Conservation (phyloP, 1,140 invertebrate species). For the Eumeta japonica region DNA sequence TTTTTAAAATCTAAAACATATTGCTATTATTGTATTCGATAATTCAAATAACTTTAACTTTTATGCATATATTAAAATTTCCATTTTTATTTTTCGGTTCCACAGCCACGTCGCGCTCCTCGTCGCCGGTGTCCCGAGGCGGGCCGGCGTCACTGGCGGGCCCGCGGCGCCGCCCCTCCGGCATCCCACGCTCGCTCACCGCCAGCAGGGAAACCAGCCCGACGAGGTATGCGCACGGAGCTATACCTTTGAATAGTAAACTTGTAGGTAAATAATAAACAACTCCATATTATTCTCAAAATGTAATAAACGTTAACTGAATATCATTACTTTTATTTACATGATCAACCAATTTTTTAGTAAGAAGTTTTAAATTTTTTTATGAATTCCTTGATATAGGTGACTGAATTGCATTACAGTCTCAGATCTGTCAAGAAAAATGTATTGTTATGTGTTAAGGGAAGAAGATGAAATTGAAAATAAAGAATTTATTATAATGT, state of each 20-base stretch:
- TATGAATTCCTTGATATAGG: too few species aligned
- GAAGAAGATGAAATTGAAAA: too few species aligned
- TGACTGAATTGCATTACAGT: too few species aligned
- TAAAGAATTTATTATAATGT: too few species aligned
- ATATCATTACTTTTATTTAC: neutral
- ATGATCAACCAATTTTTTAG: neutral
- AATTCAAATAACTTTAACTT: too few species aligned
- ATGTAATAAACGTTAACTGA: neutral
- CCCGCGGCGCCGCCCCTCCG: conserved; percentile 60
- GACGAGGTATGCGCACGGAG: conserved; percentile 35
- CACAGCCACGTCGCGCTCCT: conserved; percentile 78
- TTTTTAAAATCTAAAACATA: too few species aligned
- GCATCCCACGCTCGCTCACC: conserved; percentile 71
- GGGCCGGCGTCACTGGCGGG: conserved; percentile 39
- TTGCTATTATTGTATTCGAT: too few species aligned
- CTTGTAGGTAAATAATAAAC: neutral
- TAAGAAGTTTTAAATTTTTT: neutral
- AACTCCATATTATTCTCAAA: neutral
- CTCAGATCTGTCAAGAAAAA: too few species aligned
- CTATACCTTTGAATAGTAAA: neutral
- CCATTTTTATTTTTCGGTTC: too few species aligned
- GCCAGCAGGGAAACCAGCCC: conserved; percentile 69
- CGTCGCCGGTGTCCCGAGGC: conserved; percentile 80
- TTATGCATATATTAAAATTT: too few species aligned
- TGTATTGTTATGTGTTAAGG: too few species aligned